Evolutionary conservation across 2,888 invertebrate genomes (phyloP), one percentile per base, ranked within the genome.

Genomic region (Syritta pipiens): DNA sequence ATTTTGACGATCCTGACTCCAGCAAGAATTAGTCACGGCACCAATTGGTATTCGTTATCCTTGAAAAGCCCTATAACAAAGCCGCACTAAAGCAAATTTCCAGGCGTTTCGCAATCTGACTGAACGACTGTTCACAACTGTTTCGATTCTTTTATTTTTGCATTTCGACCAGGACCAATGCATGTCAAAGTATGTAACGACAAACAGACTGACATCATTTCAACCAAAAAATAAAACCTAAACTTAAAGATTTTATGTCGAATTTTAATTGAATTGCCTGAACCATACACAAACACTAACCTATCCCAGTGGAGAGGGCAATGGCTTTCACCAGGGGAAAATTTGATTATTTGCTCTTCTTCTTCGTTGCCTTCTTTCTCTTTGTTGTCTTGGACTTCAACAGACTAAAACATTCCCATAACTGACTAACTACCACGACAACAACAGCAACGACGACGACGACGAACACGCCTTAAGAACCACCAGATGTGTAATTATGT

Each of bases 401-500:
- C 1, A 35, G 14, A 35, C 37, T 37, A 48, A 48, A 55, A 62
- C 51, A 55, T 62, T 51, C 51, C 53, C 37, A 44, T 46, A 49
- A 44, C 55, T 30, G 32, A 14, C 37, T 37, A 17, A 37, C n/a
- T n/a, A n/a, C n/a, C n/a, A 37, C 14, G 37, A 37, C 37, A 17
- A 37, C n/a, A n/a, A 26, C 37, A 53, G 20, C 30, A 22, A 32
- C 26, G 55, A 37, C 44, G 40, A 75, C 60, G 46, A 60, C 35
- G 26, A 49, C 40, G 62, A 63, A 69, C 51, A 69, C 76, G 69
- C 63, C 69, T 76, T 69, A 57, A 51, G 57, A 24, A 51, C 30
- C 57, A 63, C 63, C 76, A 76, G 69, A 76, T 69, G 76, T 76
- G 69, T 76, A 69, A 69, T 76, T 69, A 76, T 76, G 76, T 76